Conservation (phyloP, 2,888 invertebrate genomes). For the Macrosoma leucophasiata region DNA sequence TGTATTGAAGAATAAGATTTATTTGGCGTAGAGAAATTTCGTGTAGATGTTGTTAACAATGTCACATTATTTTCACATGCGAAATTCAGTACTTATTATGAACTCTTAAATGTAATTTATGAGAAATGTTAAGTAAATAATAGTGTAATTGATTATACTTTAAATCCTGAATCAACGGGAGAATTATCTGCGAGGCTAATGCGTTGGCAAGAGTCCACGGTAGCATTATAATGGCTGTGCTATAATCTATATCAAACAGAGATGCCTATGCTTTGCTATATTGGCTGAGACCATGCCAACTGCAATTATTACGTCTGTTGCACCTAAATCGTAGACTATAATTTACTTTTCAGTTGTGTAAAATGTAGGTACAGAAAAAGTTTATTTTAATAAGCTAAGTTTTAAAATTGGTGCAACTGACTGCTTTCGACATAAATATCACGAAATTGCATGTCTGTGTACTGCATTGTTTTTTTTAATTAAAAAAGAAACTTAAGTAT, state of each 20-base stretch:
- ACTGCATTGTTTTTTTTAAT: slow-evolving; percentile 57
- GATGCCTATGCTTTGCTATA: slow-evolving; percentile 21
- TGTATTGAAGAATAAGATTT: slow-evolving; percentile 1
- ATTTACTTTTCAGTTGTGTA: too few species aligned
- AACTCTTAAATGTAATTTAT: slow-evolving; percentile 43
- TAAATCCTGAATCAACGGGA: slow-evolving; percentile 28
- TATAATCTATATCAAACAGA: slow-evolving; percentile 25
- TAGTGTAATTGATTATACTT: slow-evolving; percentile 38
- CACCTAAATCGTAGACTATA: slow-evolving; percentile 12
- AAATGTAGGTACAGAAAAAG: too few species aligned
- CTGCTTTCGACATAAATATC: slow-evolving; percentile 42
- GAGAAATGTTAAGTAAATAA: slow-evolving; percentile 49
- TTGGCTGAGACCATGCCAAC: slow-evolving; percentile 12
- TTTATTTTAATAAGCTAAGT: too few species aligned
- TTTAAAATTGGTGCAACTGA: slow-evolving; percentile 39
- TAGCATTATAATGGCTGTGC: slow-evolving; percentile 61
- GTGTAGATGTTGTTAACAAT: slow-evolving; percentile 8
- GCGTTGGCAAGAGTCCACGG: slow-evolving; percentile 45
- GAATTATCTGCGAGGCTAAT: slow-evolving; percentile 32
- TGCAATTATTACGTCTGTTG: slow-evolving; percentile 11
- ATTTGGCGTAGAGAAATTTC: slow-evolving; percentile 7
- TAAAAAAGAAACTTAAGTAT: slow-evolving; percentile 48
- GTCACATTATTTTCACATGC: slow-evolving; percentile 8
- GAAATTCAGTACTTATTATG: slow-evolving; percentile 34
- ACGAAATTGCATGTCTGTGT: slow-evolving; percentile 51